Evolutionary conservation across 2,888 invertebrate species (phyloP), one percentile per base, ranked within the genome.

Genomic region (Macrophya alboannulata): DNA sequence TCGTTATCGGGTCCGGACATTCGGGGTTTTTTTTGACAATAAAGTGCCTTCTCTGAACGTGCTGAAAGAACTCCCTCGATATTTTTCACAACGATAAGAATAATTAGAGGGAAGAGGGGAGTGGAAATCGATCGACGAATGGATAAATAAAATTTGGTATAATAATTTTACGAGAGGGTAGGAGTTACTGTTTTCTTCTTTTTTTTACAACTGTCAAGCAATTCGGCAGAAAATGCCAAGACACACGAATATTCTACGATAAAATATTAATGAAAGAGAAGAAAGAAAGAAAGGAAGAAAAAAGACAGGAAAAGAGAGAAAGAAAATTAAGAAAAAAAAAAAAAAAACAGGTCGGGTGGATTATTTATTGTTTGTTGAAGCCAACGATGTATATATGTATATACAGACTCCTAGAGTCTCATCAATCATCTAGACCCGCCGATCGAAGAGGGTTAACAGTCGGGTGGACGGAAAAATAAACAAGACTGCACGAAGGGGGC

Each of bases 301-400:
- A 25, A 77, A 9, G 51, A 17, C 0, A 62, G 1, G 59, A 21
- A 40, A 59, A 25, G 12, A 43, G 2, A 21, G 21, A 76, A 37
- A 51, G 9, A 48, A 48, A 77, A 77, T 51, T 40, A 9, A 45
- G 55, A 77, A 31, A 55, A 37, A 81, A 40, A 45, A 77, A n/a
- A n/a, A n/a, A n/a, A 77, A 48, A 37, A 51, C 1, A 1, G 43
- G n/a, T 6, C 40, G 21, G 21, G 6, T 62, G 62, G 81, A 62
- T 81, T 81, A 81, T 81, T 81, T 62, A 81, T 81, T 81, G 81
- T 81, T 62, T 43, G 81, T 62, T 21, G 40, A 21, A 43, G 43
- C 37, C 43, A 62, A 43, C 81, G 81, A 43, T 43, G 31, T 31
- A 31, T 31, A 3, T 31, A 31, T 31, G 31, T 31, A 31, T 31